These are phyloP conservation scores for Carcinoscorpius rotundicauda DNA, from an alignment of 1,140 invertebrate species.

Conservation along the genomic window DNA sequence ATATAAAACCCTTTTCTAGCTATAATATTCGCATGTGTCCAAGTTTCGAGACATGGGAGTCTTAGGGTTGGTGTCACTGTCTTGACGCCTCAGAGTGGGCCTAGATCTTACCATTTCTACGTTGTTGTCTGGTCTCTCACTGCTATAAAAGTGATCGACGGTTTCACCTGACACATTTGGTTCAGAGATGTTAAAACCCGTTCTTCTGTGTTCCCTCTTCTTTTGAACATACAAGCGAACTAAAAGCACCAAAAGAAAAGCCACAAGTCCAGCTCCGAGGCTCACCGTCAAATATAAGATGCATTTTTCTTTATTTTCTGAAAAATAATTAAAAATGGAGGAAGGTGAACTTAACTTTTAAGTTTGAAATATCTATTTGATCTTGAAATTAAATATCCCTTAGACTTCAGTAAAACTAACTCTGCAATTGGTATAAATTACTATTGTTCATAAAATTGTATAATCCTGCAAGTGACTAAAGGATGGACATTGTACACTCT, in stretches of 20 bases:
- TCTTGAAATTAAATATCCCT: too few species aligned
- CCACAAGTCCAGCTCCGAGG: constrained; percentile 48
- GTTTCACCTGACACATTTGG: constrained; percentile 37
- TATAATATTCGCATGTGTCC: constrained; percentile 26
- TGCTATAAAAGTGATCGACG: constrained; percentile 30
- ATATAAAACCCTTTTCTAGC: too few species aligned
- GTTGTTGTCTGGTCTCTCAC: constrained; percentile 18
- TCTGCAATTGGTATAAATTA: too few species aligned
- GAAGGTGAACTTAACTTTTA: too few species aligned
- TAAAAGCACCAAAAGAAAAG: constrained; percentile 52
- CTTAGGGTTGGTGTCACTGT: constrained; percentile 35
- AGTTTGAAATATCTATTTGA: too few species aligned
- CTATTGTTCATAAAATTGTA: too few species aligned
- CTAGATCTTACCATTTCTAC: constrained; percentile 25
- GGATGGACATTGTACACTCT: too few species aligned
- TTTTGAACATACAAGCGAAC: constrained; percentile 48
- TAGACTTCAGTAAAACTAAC: too few species aligned
- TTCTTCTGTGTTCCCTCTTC: constrained; percentile 39
- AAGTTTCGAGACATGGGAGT: constrained; percentile 34
- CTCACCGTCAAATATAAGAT: constrained; percentile 62
- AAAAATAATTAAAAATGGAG: constrained; percentile 26
- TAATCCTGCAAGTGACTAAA: too few species aligned
- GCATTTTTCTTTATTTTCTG: constrained; percentile 64
- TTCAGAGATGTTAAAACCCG: constrained; percentile 50
- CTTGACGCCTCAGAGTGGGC: constrained; percentile 24